phyloP scores from a whole-genome alignment of 2,888 invertebrate genomes.

The Norana najaformis region DNA sequence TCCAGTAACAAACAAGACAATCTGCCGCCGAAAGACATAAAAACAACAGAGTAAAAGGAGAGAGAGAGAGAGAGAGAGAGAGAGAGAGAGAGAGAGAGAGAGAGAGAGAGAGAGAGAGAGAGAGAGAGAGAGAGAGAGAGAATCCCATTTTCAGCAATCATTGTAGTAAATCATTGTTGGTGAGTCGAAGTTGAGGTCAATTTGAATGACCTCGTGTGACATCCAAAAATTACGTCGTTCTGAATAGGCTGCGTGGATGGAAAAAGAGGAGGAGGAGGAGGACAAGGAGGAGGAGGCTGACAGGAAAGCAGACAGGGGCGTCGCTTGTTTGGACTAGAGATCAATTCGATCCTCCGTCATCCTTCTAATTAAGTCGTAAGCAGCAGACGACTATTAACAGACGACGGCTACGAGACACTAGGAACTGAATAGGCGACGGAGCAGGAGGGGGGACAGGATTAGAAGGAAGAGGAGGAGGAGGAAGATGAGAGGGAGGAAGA shows the following conservation, averaged over 20 bases:
- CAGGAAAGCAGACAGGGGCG: background rate
- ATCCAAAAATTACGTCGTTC: background rate
- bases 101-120: background rate
- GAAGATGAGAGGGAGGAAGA: background rate
- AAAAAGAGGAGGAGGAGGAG: background rate
- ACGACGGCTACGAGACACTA: background rate
- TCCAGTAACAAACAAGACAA: background rate
- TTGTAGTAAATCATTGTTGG: background rate
- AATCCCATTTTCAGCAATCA: background rate
- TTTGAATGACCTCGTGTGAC: background rate
- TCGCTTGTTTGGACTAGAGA: background rate
- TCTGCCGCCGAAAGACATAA: background rate
- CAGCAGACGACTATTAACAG: background rate
- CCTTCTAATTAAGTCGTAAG: background rate
- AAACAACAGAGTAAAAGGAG: background rate
- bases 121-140: background rate
- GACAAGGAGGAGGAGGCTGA: background rate
- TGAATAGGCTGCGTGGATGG: background rate
- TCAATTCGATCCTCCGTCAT: background rate
- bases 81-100: background rate
- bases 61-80: background rate
- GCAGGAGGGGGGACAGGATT: background rate
- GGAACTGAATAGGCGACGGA: background rate
- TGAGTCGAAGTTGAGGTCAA: background rate
- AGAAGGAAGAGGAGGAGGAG: background rate